phyloP scores from a whole-genome alignment of 2,113 vertebrate species.

The Struthidea cinerea region DNA sequence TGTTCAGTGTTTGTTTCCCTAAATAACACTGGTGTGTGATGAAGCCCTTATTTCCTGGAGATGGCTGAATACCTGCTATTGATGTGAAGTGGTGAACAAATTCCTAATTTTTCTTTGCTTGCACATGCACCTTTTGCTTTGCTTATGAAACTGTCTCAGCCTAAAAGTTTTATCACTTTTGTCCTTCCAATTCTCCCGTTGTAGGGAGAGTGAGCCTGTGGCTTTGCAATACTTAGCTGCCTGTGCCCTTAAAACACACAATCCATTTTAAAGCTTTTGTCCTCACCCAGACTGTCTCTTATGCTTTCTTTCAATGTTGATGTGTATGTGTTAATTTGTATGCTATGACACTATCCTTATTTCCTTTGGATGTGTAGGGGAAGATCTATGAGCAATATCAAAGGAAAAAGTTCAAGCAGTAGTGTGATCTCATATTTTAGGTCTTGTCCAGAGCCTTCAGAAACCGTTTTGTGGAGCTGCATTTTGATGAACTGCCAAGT shows the following conservation, averaged over 20 bases:
- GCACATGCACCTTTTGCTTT: background rate
- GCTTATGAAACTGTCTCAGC: background rate
- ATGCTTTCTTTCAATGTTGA: background rate
- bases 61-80: background rate
- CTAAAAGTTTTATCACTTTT: background rate
- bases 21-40: background rate
- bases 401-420: background rate
- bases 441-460: conserved; percentile 94
- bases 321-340: background rate
- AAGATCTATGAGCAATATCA: background rate
- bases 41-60: background rate
- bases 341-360: background rate
- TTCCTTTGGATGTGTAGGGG: background rate
- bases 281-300: background rate
- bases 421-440: conserved; percentile 56
- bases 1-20: background rate
- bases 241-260: background rate
- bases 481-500: conserved; percentile 93
- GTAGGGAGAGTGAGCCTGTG: background rate
- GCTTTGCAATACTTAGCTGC: background rate
- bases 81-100: background rate
- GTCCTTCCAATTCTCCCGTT: rapidly evolving
- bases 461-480: conserved; percentile 95
- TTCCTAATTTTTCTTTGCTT: background rate
- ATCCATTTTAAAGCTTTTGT: background rate